These are phyloP conservation scores for Muscidifurax raptorellus DNA, from an alignment of 1,140 invertebrate species.

Conservation along the genomic window DNA sequence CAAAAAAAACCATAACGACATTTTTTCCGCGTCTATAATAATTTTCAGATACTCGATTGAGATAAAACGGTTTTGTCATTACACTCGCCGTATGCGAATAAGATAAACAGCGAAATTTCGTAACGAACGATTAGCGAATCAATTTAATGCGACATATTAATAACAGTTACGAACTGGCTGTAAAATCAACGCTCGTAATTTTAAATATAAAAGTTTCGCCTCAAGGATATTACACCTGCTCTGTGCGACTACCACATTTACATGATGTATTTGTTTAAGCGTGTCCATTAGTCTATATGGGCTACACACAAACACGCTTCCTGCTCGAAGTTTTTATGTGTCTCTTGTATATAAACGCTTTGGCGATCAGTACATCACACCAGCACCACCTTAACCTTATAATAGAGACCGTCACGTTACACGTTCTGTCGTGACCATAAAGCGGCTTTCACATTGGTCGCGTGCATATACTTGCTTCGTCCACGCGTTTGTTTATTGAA, in stretches of 20 bases:
- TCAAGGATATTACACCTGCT: too few relatives aligned
- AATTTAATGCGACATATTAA: background rate
- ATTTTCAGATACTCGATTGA: too few relatives aligned
- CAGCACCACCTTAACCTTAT: constrained; percentile 31
- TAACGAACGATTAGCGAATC: background rate
- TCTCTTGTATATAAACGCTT: background rate
- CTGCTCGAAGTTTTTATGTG: background rate
- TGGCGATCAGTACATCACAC: background rate
- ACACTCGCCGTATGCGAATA: too few relatives aligned
- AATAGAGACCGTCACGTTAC: constrained; percentile 31
- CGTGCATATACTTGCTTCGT: background rate
- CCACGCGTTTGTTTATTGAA: background rate
- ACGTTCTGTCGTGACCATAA: background rate
- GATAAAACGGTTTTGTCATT: too few relatives aligned
- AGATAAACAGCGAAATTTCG: too few relatives aligned
- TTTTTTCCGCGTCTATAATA: too few relatives aligned
- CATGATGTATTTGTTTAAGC: too few relatives aligned
- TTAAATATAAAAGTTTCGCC: too few relatives aligned
- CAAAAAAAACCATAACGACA: too few relatives aligned
- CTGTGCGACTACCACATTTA: too few relatives aligned
- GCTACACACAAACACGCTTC: too few relatives aligned
- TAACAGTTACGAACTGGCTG: background rate
- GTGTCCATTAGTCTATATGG: too few relatives aligned
- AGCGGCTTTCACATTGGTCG: background rate
- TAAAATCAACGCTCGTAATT: background rate